phyloP scores from a whole-genome alignment of 2,888 invertebrate species.

The Eulithis testata region DNA sequence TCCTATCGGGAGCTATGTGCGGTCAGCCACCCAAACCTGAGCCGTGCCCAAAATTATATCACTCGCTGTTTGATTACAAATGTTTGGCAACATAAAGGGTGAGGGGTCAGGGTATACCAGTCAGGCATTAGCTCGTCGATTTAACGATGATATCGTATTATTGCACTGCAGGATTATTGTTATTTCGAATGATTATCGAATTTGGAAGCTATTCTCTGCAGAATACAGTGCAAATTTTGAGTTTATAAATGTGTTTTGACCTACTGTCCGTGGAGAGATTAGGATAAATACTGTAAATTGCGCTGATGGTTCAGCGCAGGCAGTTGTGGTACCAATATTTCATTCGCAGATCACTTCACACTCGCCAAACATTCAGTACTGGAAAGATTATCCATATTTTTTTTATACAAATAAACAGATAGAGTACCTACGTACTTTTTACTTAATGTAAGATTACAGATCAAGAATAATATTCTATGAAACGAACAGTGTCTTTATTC shows the following conservation, averaged over 20 bases:
- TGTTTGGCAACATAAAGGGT: constrained; percentile 39
- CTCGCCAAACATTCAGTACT: constrained; percentile 4
- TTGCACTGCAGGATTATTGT: constrained; percentile 51
- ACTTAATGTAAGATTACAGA: no score
- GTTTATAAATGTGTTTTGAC: constrained; percentile 10
- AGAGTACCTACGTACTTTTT: no score
- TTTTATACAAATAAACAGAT: no score
- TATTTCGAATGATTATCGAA: constrained; percentile 36
- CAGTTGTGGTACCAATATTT: background rate
- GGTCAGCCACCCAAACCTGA: constrained; percentile 51
- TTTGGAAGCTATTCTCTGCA: constrained; percentile 21
- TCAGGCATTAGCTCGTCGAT: constrained; percentile 46
- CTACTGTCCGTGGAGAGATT: constrained; percentile 24
- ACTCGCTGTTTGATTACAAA: constrained; percentile 40
- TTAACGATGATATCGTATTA: constrained; percentile 53
- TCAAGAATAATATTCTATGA: no score
- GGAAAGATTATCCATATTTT: no score
- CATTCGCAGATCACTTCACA: constrained; percentile 6
- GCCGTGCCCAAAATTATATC: constrained; percentile 50
- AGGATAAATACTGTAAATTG: constrained; percentile 26
- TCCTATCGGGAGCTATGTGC: constrained; percentile 68
- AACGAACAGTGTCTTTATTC: no score
- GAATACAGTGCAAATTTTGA: constrained; percentile 20
- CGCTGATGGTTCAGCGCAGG: constrained; percentile 6
- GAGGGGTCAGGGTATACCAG: constrained; percentile 45